Evolutionary conservation across 2,888 invertebrate genomes (phyloP).

Genomic region (Watsonalla cultraria): DNA sequence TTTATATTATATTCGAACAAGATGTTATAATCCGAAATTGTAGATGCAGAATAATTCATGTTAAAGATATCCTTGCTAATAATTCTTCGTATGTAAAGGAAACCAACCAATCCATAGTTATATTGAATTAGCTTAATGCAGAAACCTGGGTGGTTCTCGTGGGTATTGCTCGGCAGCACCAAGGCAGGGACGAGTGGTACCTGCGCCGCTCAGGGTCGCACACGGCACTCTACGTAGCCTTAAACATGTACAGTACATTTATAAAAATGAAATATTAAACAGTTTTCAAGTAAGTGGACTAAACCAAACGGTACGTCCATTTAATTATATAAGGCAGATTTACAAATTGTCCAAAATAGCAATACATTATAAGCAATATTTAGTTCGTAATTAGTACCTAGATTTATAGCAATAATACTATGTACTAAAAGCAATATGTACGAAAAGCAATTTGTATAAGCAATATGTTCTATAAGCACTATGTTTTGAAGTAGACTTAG

Average conservation of each 20-base stretch:
- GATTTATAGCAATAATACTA: slow-evolving; percentile 13
- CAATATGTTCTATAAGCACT: slow-evolving; percentile 56
- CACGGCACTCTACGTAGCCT: slow-evolving; percentile 1
- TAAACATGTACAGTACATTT: neutral
- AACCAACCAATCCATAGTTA: too few species aligned
- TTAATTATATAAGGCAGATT: slow-evolving; percentile 34
- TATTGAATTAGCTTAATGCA: too few species aligned
- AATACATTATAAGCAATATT: slow-evolving; percentile 46
- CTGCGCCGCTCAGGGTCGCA: neutral
- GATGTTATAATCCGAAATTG: too few species aligned
- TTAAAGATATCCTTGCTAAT: too few species aligned
- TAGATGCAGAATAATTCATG: too few species aligned
- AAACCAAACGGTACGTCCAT: slow-evolving; percentile 6
- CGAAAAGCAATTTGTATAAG: slow-evolving; percentile 16
- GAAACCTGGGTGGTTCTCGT: too few species aligned
- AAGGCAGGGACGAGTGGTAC: too few species aligned
- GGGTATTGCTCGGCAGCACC: too few species aligned
- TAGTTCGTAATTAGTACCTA: slow-evolving; percentile 12
- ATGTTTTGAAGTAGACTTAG: slow-evolving; percentile 39
- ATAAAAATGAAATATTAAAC: neutral
- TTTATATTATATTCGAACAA: too few species aligned
- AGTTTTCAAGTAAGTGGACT: slow-evolving; percentile 1
- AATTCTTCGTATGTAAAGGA: too few species aligned
- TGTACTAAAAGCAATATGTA: slow-evolving; percentile 10
- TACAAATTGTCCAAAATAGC: slow-evolving; percentile 62